Evolutionary conservation across 1,140 invertebrate genomes (phyloP).

Genomic region (Drosophila ficusphila): DNA sequence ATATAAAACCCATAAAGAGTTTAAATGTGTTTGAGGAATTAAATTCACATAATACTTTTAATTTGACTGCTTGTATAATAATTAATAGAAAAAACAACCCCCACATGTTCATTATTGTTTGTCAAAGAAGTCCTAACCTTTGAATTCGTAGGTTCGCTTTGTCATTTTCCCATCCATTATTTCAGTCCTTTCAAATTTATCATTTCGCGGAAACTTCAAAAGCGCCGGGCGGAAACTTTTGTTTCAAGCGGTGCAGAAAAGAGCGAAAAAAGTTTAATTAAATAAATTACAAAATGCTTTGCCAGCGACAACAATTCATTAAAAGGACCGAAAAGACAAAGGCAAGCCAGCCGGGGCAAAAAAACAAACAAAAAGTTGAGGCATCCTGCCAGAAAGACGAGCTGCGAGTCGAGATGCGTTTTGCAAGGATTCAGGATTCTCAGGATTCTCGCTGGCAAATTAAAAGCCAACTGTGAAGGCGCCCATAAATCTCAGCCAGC

Average conservation of each 20-base stretch:
- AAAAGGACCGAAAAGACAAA: conserved; percentile 42
- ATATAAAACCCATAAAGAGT: too few relatives aligned
- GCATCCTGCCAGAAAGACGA: conserved; percentile 46
- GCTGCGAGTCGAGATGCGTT: conserved; percentile 50
- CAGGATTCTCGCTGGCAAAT: conserved; percentile 67
- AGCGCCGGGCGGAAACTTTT: conserved; percentile 55
- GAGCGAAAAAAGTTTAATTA: conserved; percentile 69
- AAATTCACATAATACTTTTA: too few relatives aligned
- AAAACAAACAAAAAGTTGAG: conserved; percentile 66
- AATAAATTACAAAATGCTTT: conserved; percentile 81
- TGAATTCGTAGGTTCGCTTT: neutral
- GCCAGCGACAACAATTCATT: conserved; percentile 65
- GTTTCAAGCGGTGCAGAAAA: conserved; percentile 39
- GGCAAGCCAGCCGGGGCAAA: conserved; percentile 33
- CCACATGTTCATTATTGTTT: neutral
- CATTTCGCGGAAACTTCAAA: conserved; percentile 59
- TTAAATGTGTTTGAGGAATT: too few relatives aligned
- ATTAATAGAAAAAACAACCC: neutral
- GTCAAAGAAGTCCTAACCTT: neutral
- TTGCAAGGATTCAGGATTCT: conserved; percentile 51
- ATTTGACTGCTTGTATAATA: too few relatives aligned
- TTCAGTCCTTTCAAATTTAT: conserved; percentile 47
- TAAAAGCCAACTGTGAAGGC: conserved; percentile 68
- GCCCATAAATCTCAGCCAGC: conserved; percentile 67
- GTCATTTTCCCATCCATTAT: neutral